phyloP scores from a whole-genome alignment of 2,797 vertebrate species.

The Rhinoraja longicauda region DNA sequence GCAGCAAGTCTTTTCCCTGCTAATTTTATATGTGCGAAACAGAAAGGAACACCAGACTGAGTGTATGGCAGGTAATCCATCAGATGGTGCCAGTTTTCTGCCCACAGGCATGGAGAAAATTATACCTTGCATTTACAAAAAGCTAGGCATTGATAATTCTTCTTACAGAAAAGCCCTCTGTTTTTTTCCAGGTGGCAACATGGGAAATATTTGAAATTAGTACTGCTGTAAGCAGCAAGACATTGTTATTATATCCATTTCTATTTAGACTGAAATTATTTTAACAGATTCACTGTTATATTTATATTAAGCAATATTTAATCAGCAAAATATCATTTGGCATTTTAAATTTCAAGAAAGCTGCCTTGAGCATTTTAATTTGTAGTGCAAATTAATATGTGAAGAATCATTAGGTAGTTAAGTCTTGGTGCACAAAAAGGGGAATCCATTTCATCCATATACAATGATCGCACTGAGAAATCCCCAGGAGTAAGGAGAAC shows the following conservation, averaged over 20 bases:
- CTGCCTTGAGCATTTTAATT: neutral
- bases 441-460: neutral
- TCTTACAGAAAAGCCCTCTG: neutral
- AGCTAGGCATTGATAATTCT: neutral
- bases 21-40: neutral
- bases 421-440: neutral
- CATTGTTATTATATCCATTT: neutral
- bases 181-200: neutral
- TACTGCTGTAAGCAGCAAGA: neutral
- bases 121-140: neutral
- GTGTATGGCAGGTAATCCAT: neutral
- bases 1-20: neutral
- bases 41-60: neutral
- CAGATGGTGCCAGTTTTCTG: neutral
- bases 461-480: neutral
- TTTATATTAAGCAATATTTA: neutral
- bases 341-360: neutral
- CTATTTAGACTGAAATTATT: neutral
- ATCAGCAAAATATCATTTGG: neutral
- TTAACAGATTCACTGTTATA: neutral
- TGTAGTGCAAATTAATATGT: neutral
- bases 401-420: neutral
- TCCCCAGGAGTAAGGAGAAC: too few relatives aligned
- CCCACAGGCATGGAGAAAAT: neutral
- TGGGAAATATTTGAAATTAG: neutral